Evolutionary conservation across 2,797 vertebrate genomes (phyloP), one percentile per base, ranked within the genome.

Genomic region (Sebastes trivittatus): DNA sequence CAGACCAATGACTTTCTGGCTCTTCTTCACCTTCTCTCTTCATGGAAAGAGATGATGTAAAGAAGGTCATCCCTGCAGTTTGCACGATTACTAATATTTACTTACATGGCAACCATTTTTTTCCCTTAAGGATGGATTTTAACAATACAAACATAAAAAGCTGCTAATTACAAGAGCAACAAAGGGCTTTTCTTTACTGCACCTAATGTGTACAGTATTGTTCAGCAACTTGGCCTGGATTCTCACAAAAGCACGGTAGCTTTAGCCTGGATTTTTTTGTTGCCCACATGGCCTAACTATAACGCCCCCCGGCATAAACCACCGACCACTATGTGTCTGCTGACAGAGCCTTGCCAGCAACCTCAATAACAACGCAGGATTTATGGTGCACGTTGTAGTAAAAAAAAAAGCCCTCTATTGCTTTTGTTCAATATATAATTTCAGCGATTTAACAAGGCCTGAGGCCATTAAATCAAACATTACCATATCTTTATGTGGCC

Each of bases 381-480:
- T 90, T 89, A 94, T 75, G 60, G 60, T 59, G 78, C 18, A 32
- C 11, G 16, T 75, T 59, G 81, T 25, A 67, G 80, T 91, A 87
- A 93, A 88, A 66, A 92, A 80, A 88, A 66, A 80, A 78, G 56
- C 67, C 74, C 55, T 83, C 81, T 25, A 64, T 88, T 87, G 87
- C 85, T 92, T 91, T 92, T 86, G 86, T 88, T 90, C 87, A 56
- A 89, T 88, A 84, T 89, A 88, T 89, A 83, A 93, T 89, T 89
- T 89, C 78, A 58, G 74, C 68, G 10, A 69, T 87, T 94, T 92
- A 88, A 92, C 87, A 78, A 84, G 81, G 75, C 78, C 74, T 6
- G 11, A 34, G 61, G 74, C 83, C 73, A 46, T 92, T 92, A 90
- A 93, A 92, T 92, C 86, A 87, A 92, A 86, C 75, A 80, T 93